Percentiles rank a stretch among this genome's conserved stretches.
phyloP scores from a whole-genome alignment of 2,888 invertebrate genomes.

The Aspidiotus rigidus region DNA sequence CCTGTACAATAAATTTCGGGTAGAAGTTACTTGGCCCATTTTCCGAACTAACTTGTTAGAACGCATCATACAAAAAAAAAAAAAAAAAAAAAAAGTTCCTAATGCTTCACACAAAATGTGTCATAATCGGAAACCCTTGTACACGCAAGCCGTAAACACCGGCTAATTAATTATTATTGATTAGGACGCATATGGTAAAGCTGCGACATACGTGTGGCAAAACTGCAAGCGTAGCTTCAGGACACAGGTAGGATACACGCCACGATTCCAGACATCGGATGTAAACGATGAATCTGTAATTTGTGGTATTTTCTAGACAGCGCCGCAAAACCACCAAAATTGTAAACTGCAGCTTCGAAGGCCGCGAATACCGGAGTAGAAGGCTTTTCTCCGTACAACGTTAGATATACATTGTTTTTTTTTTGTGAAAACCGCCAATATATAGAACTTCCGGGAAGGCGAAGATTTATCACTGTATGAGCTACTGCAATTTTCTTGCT shows the following conservation, averaged over 20 bases:
- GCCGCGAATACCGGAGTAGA: constrained; percentile 26
- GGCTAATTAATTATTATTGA: background rate
- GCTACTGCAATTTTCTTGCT: background rate
- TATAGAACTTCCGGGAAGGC: background rate
- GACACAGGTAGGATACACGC: background rate
- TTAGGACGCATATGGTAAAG: background rate
- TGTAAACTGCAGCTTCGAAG: constrained; percentile 24
- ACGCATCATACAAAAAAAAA: too few relatives aligned
- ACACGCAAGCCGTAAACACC: too few relatives aligned
- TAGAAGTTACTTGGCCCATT: too few relatives aligned
- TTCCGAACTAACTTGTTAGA: too few relatives aligned
- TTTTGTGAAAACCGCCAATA: background rate
- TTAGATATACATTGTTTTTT: too few relatives aligned
- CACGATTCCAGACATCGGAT: background rate
- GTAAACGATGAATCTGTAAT: constrained; percentile 31
- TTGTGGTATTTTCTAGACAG: constrained; percentile 28
- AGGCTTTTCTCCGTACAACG: constrained; percentile 15
- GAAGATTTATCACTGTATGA: constrained; percentile 18
- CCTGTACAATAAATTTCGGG: too few relatives aligned
- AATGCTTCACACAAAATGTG: too few relatives aligned
- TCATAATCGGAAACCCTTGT: too few relatives aligned
- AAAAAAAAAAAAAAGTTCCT: too few relatives aligned
- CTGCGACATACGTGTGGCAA: too few relatives aligned
- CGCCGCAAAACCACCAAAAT: constrained; percentile 28
- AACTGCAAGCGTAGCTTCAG: too few relatives aligned